A percentile compares a stretch with the other conserved stretches of the same genome.
phyloP scores from a whole-genome alignment of 2,888 invertebrate genomes.

The Eupithecia exiguata region DNA sequence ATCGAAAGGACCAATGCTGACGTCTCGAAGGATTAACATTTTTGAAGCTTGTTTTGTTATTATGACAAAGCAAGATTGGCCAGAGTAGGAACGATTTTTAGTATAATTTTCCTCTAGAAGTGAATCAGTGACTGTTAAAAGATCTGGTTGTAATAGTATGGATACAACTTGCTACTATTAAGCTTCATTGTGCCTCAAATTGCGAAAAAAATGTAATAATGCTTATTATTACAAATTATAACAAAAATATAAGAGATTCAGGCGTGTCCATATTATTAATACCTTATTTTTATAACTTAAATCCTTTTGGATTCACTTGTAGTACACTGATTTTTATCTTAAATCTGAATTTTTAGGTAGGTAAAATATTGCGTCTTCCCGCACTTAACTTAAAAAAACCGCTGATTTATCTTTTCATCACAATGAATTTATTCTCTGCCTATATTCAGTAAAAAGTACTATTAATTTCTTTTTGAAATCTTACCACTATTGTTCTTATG shows the following conservation, averaged over 20 bases:
- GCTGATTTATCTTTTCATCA: not conserved
- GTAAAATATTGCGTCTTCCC: conserved; percentile 45
- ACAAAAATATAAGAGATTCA: not conserved
- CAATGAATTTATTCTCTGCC: not conserved
- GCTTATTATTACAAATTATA: conserved; percentile 14
- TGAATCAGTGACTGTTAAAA: conserved; percentile 13
- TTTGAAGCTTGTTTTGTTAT: not conserved
- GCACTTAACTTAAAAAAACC: conserved; percentile 37
- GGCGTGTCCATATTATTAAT: conserved; percentile 15
- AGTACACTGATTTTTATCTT: conserved; percentile 35
- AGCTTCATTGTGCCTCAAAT: conserved; percentile 8
- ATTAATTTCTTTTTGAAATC: not conserved
- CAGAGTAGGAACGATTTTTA: conserved; percentile 3
- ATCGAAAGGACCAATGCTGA: conserved; percentile 1
- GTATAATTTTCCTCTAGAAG: conserved; percentile 19
- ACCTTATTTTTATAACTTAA: conserved; percentile 15
- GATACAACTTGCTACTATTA: conserved; percentile 4
- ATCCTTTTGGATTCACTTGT: conserved; percentile 18
- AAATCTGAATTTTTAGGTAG: conserved; percentile 30
- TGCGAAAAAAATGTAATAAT: not conserved
- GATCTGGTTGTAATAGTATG: conserved; percentile 3
- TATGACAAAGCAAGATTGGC: not conserved
- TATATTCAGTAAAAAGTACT: not conserved
- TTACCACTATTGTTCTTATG: not conserved
- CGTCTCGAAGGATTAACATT: not conserved